These are phyloP conservation scores for Neodontobutis hainanensis DNA, from an alignment of 2,113 vertebrate species.

Conservation along the genomic window DNA sequence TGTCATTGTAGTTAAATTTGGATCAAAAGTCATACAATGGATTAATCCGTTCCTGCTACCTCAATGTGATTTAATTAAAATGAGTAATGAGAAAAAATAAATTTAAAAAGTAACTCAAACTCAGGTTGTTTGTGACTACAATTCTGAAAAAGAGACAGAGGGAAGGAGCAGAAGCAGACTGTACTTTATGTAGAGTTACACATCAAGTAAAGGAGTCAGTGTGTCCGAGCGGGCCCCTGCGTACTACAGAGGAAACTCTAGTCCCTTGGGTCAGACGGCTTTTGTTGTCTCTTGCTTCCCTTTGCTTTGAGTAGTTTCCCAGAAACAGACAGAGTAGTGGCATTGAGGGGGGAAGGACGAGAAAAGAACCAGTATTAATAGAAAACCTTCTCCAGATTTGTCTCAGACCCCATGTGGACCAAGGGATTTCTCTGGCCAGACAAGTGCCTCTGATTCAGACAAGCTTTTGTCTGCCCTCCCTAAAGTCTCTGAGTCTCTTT, in stretches of 20 bases:
- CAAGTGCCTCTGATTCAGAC: slow-evolving; percentile 25
- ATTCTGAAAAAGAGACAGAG: slow-evolving; percentile 22
- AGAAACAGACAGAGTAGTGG: slow-evolving; percentile 32
- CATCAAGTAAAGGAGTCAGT: slow-evolving; percentile 59
- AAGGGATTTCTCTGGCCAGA: slow-evolving; percentile 34
- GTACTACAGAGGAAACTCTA: slow-evolving; percentile 32
- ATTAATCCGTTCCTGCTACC: slow-evolving; percentile 63
- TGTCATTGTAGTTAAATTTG: slow-evolving; percentile 9
- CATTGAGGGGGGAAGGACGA: too few relatives aligned
- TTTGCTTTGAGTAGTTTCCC: slow-evolving; percentile 44
- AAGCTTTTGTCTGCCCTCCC: slow-evolving; percentile 5
- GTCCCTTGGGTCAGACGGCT: background rate
- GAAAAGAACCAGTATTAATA: slow-evolving; percentile 10
- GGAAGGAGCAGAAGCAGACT: background rate
- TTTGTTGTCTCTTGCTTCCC: slow-evolving; percentile 30
- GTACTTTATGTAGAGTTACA: slow-evolving; percentile 36
- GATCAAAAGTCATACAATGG: slow-evolving; percentile 53
- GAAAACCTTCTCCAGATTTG: slow-evolving; percentile 20
- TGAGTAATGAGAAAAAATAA: slow-evolving; percentile 6
- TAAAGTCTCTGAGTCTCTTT: slow-evolving; percentile 25
- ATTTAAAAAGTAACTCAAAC: background rate
- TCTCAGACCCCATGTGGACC: slow-evolving; percentile 17
- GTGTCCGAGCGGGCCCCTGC: slow-evolving; percentile 39
- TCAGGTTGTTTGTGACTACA: slow-evolving; percentile 34
- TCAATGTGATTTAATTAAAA: slow-evolving; percentile 46